Conservation (phyloP, 2,113 vertebrate species). For the Dolichallabes microphthalmus region DNA sequence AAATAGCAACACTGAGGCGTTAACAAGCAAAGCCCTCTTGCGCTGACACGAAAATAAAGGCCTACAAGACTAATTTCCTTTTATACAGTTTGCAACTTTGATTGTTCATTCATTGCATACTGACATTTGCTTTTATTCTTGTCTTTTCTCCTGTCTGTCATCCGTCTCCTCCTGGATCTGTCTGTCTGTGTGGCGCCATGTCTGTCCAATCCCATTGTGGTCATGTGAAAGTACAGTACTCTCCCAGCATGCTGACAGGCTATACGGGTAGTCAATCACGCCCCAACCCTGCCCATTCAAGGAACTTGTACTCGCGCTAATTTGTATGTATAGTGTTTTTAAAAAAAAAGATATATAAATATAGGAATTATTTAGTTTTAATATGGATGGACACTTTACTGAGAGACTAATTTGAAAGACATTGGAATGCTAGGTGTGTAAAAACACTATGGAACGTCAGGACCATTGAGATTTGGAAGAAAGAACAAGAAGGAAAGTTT, state of each 20-base stretch:
- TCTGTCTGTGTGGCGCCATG: constrained; percentile 25
- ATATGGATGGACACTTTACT: constrained; percentile 77
- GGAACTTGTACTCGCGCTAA: constrained; percentile 78
- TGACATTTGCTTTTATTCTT: constrained; percentile 31
- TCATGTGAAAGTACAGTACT: constrained; percentile 71
- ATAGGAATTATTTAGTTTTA: constrained; percentile 74
- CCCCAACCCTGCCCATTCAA: constrained; percentile 73
- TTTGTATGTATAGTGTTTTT: constrained; percentile 65
- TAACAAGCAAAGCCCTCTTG: not conserved
- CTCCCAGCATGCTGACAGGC: constrained; percentile 82
- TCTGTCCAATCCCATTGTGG: constrained; percentile 23
- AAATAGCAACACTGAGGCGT: not conserved
- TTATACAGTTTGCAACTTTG: constrained; percentile 5
- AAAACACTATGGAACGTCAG: constrained; percentile 63
- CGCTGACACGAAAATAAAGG: constrained; percentile 12
- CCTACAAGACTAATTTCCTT: not conserved
- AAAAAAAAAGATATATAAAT: constrained; percentile 54
- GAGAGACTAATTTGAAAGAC: constrained; percentile 69
- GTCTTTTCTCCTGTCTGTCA: constrained; percentile 39
- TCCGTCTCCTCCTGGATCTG: constrained; percentile 46
- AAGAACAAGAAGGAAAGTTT: constrained; percentile 42
- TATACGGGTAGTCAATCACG: constrained; percentile 77
- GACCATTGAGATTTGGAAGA: constrained; percentile 63
- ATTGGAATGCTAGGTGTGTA: constrained; percentile 65
- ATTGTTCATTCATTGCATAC: constrained; percentile 2